A percentile compares a stretch with the other conserved stretches of the same genome.
These are phyloP conservation scores for Eulemur mongoz DNA, from an alignment of 2,797 vertebrate genomes.

Conservation along the genomic window DNA sequence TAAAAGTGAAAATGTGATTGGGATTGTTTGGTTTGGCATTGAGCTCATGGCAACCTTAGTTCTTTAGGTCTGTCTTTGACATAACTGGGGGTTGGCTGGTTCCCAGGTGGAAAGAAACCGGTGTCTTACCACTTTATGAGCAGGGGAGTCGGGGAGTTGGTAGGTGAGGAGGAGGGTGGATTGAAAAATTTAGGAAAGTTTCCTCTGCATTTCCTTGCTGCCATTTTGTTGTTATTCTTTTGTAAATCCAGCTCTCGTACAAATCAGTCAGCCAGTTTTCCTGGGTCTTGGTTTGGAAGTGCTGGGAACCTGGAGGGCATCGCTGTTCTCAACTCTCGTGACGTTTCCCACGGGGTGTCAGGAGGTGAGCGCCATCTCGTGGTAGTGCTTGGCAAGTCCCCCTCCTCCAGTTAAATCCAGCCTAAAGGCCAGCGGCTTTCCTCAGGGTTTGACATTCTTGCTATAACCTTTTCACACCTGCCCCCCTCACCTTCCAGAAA, in stretches of 20 bases:
- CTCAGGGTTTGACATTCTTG: background rate
- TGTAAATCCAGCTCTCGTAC: background rate
- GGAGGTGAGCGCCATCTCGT: background rate
- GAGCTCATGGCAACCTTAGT: background rate
- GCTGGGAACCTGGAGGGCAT: background rate
- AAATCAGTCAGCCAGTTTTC: background rate
- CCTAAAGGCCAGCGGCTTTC: background rate
- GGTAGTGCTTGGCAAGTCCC: background rate
- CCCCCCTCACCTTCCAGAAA: background rate
- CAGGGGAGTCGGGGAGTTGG: background rate
- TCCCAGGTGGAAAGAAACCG: background rate
- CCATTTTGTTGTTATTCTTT: background rate
- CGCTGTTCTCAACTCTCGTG: background rate
- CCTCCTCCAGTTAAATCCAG: background rate
- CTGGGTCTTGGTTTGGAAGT: background rate
- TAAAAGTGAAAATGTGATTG: background rate
- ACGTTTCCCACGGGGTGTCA: background rate
- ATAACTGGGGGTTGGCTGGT: background rate
- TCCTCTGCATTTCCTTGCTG: background rate
- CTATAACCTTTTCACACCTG: rapidly evolving
- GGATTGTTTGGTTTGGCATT: background rate
- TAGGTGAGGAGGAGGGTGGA: background rate
- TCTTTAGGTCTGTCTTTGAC: background rate
- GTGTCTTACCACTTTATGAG: background rate
- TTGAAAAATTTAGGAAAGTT: background rate